Base-by-base conservation (phyloP, 2,888 invertebrate species). In the Volucella inflata region DNA sequence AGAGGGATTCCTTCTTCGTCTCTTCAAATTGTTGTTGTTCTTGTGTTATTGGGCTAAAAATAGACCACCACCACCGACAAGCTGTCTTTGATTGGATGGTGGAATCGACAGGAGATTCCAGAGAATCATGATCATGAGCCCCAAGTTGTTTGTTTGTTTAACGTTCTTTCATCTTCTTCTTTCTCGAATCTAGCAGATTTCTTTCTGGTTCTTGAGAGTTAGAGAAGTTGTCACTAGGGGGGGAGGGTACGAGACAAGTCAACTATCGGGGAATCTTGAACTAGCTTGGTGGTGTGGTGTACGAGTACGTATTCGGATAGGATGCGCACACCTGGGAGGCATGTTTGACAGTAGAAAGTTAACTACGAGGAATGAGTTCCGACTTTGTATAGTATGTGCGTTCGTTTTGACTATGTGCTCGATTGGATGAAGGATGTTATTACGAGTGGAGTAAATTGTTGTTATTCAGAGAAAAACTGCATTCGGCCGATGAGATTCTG, bases 321-420 rank as follows among this genome's bases (percentile, higher is more conserved):
- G 51, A 51, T 40, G 8, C 40, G 71, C 59, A 76, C 84, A 85
- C 84, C 84, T 85, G 81, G 81, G 50, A 42, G 65, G 9, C 48
- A 53, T 60, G 67, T 55, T 78, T 60, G 48, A 40, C 40, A 51
- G 16, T 71, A 85, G 84, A 85, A 85, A 85, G 84, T 81, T 76
- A 50, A 48, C 17, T 21, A 14, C 60, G 55, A 64, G 75, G 75
- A 75, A 60, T 51, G 79, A 50, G 44, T 78, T 83, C 59, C 8
- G 38, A 70, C 14, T n/a, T n/a, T n/a, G n/a, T 57, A 46, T 67
- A 72, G 30, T 30, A 30, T 30, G 21, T 21, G 21, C 2, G 21
- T 21, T 21, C 21, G 21, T 4, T 21, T 30, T 6, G 6, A 2
- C 6, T n/a, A 30, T 3, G 30, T 30, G 30, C 30, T 30, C 30